Evolutionary conservation across 2,797 vertebrate genomes (phyloP), one percentile per base, ranked within the genome.

Genomic region (Basileuterus tristriatus): DNA sequence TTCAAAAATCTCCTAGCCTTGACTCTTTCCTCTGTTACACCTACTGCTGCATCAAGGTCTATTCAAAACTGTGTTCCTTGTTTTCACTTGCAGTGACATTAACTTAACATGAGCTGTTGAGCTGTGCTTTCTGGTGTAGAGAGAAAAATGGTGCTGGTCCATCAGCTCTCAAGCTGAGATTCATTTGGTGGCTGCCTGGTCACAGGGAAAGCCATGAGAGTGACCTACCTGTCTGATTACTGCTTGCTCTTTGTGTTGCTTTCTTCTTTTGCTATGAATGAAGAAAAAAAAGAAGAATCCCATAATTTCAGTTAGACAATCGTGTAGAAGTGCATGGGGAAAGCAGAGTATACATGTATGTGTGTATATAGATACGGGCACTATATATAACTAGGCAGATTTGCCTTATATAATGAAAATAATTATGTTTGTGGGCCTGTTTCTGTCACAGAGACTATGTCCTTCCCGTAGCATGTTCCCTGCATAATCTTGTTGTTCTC

Each of bases 371-470:
- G 26, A 3, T 32, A 4, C 18, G 2, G 21, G 12, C 29, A n/a
- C 39, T 46, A n/a, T 55, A 20, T 19, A 46, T 34, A 52, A 16
- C 11, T 29, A 6, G 8, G 17, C 21, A 10, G n/a, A 46, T 53
- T 62, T 86, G 8, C 24, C 9, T 22, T 62, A 19, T 30, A 4
- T 39, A n/a, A 44, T 56, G 19, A 10, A 76, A 79, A 56, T 15
- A 46, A 5, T 24, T 67, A 17, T 21, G 19, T 26, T 77, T 9
- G 14, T 6, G 53, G 26, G 22, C 16, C 14, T 64, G 5, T 68
- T 87, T 69, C 30, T 90, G 50, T 69, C 55, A 65, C 0, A 0
- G 24, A 77, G 56, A 69, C 9, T 9, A 5, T 0, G 0, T 70
- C 52, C 26, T 92, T 65, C 22, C 32, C 0, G 0, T 32, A 62